Evolutionary conservation across 30 jellyfish, hydroid and myxozoan species (phyloP).

Genomic region (Clytia hemisphaerica): DNA sequence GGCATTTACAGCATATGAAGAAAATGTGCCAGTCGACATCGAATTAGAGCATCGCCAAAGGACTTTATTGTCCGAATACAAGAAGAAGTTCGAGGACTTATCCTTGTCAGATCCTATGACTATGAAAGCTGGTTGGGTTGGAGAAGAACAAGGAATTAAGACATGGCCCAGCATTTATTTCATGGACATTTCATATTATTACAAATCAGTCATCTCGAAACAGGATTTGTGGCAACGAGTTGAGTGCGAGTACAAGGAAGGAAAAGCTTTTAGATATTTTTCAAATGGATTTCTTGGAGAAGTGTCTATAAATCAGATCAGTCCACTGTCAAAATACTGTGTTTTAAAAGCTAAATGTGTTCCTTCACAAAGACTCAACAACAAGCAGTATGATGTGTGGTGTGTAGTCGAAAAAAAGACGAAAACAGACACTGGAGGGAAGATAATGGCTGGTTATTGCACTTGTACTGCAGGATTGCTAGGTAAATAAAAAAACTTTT

Average conservation of each 20-base stretch:
- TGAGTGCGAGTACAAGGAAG: constrained; percentile 47
- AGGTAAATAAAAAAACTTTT: no score
- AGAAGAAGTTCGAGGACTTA: not conserved
- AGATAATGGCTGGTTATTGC: no score
- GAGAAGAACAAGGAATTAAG: constrained; percentile 29
- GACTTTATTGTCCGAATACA: not conserved
- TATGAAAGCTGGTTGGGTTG: constrained; percentile 29
- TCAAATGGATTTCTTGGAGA: constrained; percentile 20
- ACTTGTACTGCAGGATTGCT: no score
- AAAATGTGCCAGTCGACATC: not conserved
- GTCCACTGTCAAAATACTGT: no score
- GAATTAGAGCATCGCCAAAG: not conserved
- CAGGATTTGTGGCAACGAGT: constrained; percentile 32
- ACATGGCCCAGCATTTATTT: constrained; percentile 31
- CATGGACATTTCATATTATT: no score
- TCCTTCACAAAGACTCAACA: no score
- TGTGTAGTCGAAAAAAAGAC: no score
- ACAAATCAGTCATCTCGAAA: not conserved
- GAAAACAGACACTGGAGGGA: no score
- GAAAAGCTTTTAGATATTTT: constrained; percentile 38
- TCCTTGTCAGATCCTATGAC: constrained; percentile 1
- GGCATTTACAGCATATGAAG: constrained; percentile 10
- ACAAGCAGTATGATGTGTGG: no score
- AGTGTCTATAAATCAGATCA: not conserved
- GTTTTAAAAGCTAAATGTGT: no score